Evolutionary conservation across 1,140 invertebrate species (phyloP).

Genomic region (Drosophila equinoxialis): DNA sequence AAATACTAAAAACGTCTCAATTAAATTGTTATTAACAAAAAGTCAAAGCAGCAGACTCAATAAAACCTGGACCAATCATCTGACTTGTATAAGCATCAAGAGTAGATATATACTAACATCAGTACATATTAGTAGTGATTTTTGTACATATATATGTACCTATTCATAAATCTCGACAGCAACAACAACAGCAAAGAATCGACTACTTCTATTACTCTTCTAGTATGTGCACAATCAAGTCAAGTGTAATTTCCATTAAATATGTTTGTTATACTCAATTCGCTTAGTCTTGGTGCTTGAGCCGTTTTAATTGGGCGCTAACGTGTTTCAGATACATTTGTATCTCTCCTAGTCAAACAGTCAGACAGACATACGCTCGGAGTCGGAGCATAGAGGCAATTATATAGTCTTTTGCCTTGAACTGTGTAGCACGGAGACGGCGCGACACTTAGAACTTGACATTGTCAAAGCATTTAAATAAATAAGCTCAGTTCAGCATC

Average conservation of each 20-base stretch:
- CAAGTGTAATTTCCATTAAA: slow-evolving; percentile 77
- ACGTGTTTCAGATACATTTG: slow-evolving; percentile 79
- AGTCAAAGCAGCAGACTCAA: slow-evolving; percentile 59
- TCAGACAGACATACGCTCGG: neutral
- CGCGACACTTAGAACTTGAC: slow-evolving; percentile 72
- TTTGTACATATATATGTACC: neutral
- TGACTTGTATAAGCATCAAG: slow-evolving; percentile 33
- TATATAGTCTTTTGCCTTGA: slow-evolving; percentile 70
- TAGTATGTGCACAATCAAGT: slow-evolving; percentile 57
- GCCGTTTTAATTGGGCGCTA: slow-evolving; percentile 76
- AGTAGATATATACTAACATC: neutral
- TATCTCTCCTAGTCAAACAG: slow-evolving; percentile 62
- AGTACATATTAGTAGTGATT: too few species aligned
- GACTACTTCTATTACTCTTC: slow-evolving; percentile 30
- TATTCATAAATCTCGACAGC: neutral
- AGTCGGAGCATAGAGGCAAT: slow-evolving; percentile 47
- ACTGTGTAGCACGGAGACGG: slow-evolving; percentile 51
- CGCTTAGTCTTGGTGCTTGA: slow-evolving; percentile 45
- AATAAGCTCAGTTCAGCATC: slow-evolving; percentile 33
- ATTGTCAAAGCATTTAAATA: slow-evolving; percentile 35
- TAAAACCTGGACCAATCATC: slow-evolving; percentile 46
- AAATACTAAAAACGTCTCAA: slow-evolving; percentile 78
- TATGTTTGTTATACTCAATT: slow-evolving; percentile 67
- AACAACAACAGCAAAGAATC: slow-evolving; percentile 4
- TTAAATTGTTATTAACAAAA: slow-evolving; percentile 78